Base-by-base conservation (phyloP, 35 echinoderm and acorn worm species). In the Heliocidaris erythrogramma region DNA sequence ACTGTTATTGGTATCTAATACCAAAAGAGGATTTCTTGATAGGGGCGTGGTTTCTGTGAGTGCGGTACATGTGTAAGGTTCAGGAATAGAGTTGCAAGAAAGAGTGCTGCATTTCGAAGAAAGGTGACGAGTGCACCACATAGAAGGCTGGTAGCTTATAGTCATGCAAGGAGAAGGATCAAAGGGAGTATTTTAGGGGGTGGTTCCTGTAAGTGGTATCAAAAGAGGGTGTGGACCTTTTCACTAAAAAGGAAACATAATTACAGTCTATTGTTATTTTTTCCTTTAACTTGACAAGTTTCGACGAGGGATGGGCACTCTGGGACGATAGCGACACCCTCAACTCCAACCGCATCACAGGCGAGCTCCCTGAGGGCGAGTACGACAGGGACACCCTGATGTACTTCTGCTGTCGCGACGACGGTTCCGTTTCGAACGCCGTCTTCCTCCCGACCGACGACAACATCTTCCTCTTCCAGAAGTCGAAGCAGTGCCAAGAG, bases 351-450 rank as follows among this genome's bases (percentile, higher is more conserved):
- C 53, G 47, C 10, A 9, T 21, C 5, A 93, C 61, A 13, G 97
- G 97, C 31, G 56, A 48, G 56, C 32, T 97, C 5, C 97, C 97
- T 0, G 94, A 97, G 61, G 97, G 97, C 30, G 95, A 95, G 17
- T 97, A 97, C 86, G 94, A 96, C 35, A 32, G 95, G 48, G 94
- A 97, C 90, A 97, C 97, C 18, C 48, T 93, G 85, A 97, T 97
- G 10, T 97, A 97, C 95, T 97, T 92, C 95, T 97, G 97, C 85
- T 97, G 97, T 48, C 93, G 97, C 6, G 94, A 96, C 11, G 97
- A 97, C 85, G 97, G 95, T 4, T 85, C 59, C 17, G 61, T 94
- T 0, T 49, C 71, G 14, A 94, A 13, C 31, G 86, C 93, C 2
- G 88, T 97, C 32, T 85, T 87, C 52, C 94, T 97, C 8, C 97